Evolutionary conservation across 1,140 invertebrate genomes (phyloP).

Genomic region (Aphelenchoides avenae): DNA sequence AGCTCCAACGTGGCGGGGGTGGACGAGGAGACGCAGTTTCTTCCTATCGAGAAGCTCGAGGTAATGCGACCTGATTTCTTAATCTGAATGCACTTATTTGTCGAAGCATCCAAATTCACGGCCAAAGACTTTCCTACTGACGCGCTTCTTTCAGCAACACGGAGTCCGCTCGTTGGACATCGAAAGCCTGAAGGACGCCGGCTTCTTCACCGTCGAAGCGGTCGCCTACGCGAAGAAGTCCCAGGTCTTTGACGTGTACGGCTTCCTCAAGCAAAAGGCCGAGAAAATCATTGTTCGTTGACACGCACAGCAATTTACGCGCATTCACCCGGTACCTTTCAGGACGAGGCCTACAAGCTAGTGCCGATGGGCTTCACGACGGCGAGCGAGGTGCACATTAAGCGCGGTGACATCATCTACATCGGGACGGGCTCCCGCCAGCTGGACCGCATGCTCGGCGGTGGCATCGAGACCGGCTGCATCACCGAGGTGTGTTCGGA

Average conservation of each 20-base stretch:
- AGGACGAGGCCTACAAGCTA: constrained; percentile 80
- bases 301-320: not conserved
- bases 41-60: constrained; percentile 28
- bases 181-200: too few relatives aligned
- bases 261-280: constrained; percentile 91
- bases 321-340: constrained; percentile 22
- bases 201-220: constrained; percentile 87
- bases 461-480: constrained; percentile 94
- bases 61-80: constrained; percentile 6
- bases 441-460: constrained; percentile 79
- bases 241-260: constrained; percentile 80
- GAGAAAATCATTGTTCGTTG: constrained; percentile 78
- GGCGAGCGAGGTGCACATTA: constrained; percentile 88
- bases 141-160: too few relatives aligned
- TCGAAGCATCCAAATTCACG: too few relatives aligned
- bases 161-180: too few relatives aligned
- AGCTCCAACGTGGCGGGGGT: constrained; percentile 18
- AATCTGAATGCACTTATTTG: constrained; percentile 8
- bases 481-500: constrained; percentile 76
- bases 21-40: constrained; percentile 7
- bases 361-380: constrained; percentile 96
- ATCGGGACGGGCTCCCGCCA: constrained; percentile 72
- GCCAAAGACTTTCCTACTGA: too few relatives aligned
- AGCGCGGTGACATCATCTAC: constrained; percentile 79
- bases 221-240: constrained; percentile 91